These are phyloP conservation scores for Biston betularia DNA, from an alignment of 2,888 invertebrate species.

Conservation along the genomic window DNA sequence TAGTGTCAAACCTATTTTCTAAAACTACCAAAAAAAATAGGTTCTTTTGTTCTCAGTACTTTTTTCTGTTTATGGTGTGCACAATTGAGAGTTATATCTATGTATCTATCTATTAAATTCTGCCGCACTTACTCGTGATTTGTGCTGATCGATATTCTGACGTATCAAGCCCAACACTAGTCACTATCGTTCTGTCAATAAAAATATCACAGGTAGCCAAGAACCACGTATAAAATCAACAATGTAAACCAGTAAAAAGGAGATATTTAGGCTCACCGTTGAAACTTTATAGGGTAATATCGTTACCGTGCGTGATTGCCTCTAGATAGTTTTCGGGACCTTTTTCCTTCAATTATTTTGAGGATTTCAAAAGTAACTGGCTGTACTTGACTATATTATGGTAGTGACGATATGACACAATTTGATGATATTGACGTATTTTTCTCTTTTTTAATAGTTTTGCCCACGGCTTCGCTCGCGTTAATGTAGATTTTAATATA, in stretches of 20 bases:
- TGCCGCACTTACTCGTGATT: too few relatives aligned
- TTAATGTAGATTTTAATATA: too few relatives aligned
- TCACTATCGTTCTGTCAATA: constrained; percentile 63
- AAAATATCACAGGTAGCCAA: constrained; percentile 64
- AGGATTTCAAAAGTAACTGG: constrained; percentile 52
- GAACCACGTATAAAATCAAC: constrained; percentile 67
- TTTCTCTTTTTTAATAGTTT: too few relatives aligned
- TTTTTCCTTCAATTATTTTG: constrained; percentile 54
- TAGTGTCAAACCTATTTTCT: too few relatives aligned
- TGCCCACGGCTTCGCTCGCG: too few relatives aligned
- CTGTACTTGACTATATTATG: neutral
- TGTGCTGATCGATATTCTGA: neutral
- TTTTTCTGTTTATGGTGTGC: too few relatives aligned
- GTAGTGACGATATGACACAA: neutral
- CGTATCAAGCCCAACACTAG: constrained; percentile 12
- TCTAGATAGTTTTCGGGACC: constrained; percentile 56
- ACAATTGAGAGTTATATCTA: too few relatives aligned
- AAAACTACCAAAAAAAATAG: too few relatives aligned
- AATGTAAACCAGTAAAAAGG: constrained; percentile 44
- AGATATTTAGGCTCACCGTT: constrained; percentile 61
- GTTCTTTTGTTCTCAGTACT: too few relatives aligned
- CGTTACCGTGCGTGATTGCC: constrained; percentile 71
- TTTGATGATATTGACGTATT: neutral
- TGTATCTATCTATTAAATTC: too few relatives aligned
- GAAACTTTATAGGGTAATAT: constrained; percentile 68